Percentiles rank a stretch among this genome's conserved stretches.
phyloP scores from a whole-genome alignment of 2,797 vertebrate species.

The Hirundo rustica region DNA sequence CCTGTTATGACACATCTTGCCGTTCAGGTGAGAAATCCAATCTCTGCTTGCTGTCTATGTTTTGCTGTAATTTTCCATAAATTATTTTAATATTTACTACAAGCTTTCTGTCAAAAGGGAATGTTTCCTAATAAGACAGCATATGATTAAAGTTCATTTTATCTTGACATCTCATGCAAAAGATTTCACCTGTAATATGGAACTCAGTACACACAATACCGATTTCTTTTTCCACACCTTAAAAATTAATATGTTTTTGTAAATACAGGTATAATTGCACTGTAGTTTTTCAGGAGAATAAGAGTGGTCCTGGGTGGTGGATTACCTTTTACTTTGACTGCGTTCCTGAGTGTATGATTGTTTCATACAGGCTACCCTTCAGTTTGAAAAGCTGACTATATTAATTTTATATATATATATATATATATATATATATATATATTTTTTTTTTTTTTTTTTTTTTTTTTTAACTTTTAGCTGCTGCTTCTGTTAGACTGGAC shows the following conservation, averaged over 20 bases:
- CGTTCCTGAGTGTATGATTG: not conserved
- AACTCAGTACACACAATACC: not conserved
- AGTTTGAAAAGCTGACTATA: not conserved
- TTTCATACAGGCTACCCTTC: not conserved
- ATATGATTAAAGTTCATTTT: not conserved
- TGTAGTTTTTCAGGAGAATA: not conserved
- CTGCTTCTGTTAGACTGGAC: not conserved
- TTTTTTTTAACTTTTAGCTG: not conserved
- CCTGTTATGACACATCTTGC: not conserved
- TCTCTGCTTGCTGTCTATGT: not conserved
- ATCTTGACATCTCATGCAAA: not conserved
- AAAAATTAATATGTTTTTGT: not conserved
- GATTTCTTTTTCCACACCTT: not conserved
- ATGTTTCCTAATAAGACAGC: not conserved
- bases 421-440: no score
- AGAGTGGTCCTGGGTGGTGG: not conserved
- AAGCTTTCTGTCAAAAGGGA: not conserved
- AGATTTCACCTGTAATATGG: not conserved
- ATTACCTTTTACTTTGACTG: not conserved
- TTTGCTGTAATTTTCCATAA: not conserved
- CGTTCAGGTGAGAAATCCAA: not conserved
- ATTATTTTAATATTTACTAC: not conserved
- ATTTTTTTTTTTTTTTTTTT: not conserved
- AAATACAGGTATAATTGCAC: not conserved
- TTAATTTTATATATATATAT: no score